Evolutionary conservation across 2,797 vertebrate genomes (phyloP), one percentile per base, ranked within the genome.

Genomic region (Geotrypetes seraphini): DNA sequence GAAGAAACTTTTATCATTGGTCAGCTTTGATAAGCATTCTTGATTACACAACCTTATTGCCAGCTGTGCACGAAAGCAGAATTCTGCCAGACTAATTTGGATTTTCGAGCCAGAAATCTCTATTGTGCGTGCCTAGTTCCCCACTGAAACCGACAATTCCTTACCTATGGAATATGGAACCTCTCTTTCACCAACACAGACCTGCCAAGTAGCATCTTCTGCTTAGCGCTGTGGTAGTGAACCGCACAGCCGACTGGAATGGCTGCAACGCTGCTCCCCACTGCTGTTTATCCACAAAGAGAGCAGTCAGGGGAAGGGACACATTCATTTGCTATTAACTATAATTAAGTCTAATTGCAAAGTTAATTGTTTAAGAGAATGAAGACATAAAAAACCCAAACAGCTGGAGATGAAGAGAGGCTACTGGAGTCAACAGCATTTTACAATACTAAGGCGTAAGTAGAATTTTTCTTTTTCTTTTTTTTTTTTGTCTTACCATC

Each of bases 281-380:
- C 18, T 49, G 43, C 54, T 55, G 43, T 32, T 9, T 38, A 44
- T 30, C 46, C 40, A 28, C 32, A 44, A 25, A 29, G 31, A 20
- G 40, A 51, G 36, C 55, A 60, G 34, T 31, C 33, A 31, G 58
- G 52, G 42, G 51, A 66, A 22, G 59, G 62, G 60, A 59, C 50
- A 47, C 39, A 36, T 44, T 54, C 48, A 34, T n/a, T 28, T 58
- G 35, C 51, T 53, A 12, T 53, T 20, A 59, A 46, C 61, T 33
- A 60, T 57, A 64, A 68, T 70, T 70, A 62, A 50, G 37, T 42
- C 39, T 73, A 68, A 68, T 66, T 70, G 39, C 55, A 35, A 68
- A 62, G 63, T 55, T 68, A 68, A 64, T 68, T 59, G 55, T 53
- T 36, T 42, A 34, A 43, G 36, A 28, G 50, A 28, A 25, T 21